These are phyloP conservation scores for Peribatodes rhomboidaria DNA, from an alignment of 2,888 invertebrate species.

Conservation along the genomic window DNA sequence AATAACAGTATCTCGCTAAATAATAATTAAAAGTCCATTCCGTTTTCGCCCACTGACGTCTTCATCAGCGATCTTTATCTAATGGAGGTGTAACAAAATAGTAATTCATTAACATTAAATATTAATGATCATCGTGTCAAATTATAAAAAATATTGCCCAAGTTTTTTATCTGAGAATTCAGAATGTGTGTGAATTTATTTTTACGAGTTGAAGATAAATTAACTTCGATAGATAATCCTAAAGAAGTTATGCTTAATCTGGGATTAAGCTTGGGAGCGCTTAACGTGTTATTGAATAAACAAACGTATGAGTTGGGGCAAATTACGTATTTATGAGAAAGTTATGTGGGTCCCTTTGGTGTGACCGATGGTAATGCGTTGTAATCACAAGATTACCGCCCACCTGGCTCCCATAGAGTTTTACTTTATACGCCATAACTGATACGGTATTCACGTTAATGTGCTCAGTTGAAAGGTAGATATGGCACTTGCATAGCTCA, in stretches of 20 bases:
- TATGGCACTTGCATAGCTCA: constrained; percentile 22
- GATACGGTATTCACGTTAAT: constrained; percentile 41
- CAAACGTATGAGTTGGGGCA: constrained; percentile 71
- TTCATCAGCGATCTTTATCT: constrained; percentile 48
- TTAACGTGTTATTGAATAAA: constrained; percentile 74
- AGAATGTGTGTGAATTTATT: constrained; percentile 50
- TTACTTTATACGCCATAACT: constrained; percentile 54
- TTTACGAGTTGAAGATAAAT: constrained; percentile 62
- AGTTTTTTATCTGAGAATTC: constrained; percentile 44
- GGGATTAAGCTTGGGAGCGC: constrained; percentile 55
- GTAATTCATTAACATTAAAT: constrained; percentile 50
- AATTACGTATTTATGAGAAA: constrained; percentile 77
- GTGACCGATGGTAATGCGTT: constrained; percentile 70
- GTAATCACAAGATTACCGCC: constrained; percentile 82
- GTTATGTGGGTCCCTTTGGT: constrained; percentile 68
- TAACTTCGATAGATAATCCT: constrained; percentile 60
- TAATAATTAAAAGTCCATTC: constrained; percentile 41
- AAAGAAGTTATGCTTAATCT: constrained; percentile 40
- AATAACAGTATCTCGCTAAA: constrained; percentile 46
- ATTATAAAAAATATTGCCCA: constrained; percentile 47
- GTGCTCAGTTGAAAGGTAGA: constrained; percentile 23
- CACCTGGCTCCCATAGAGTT: constrained; percentile 65
- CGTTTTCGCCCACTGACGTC: constrained; percentile 48
- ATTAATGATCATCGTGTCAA: constrained; percentile 48
- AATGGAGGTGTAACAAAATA: constrained; percentile 49